These are phyloP conservation scores for Anthophora plumipes DNA, from an alignment of 2,888 invertebrate species.

Conservation along the genomic window DNA sequence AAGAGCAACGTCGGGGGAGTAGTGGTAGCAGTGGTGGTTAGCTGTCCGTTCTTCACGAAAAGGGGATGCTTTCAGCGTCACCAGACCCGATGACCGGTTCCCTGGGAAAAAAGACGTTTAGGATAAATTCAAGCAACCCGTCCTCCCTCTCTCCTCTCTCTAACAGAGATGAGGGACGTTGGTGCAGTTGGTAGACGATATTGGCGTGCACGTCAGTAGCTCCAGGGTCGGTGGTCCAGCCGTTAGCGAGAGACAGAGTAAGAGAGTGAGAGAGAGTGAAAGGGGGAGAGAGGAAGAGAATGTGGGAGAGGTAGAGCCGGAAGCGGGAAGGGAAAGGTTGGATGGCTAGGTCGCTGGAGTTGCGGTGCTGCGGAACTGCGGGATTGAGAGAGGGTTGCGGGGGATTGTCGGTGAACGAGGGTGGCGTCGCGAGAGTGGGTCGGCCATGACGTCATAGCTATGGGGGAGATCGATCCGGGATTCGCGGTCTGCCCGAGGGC, in stretches of 20 bases:
- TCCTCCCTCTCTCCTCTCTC: too few species aligned
- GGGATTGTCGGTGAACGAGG: slow-evolving; percentile 59
- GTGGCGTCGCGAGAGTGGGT: slow-evolving; percentile 72
- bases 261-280: neutral
- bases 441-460: slow-evolving; percentile 73
- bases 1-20: neutral
- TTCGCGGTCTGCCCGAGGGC: slow-evolving; percentile 73
- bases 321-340: slow-evolving; percentile 60
- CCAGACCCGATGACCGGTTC: neutral
- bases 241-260: slow-evolving; percentile 14
- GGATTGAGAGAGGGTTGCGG: slow-evolving; percentile 48
- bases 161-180: slow-evolving; percentile 41
- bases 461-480: slow-evolving; percentile 74
- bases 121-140: slow-evolving; percentile 38
- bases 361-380: slow-evolving; percentile 63
- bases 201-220: slow-evolving; percentile 58
- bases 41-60: neutral
- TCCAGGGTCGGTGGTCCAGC: slow-evolving; percentile 58
- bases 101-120: slow-evolving; percentile 41
- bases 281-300: neutral
- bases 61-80: slow-evolving; percentile 31
- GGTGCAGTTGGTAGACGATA: slow-evolving; percentile 56
- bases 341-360: slow-evolving; percentile 60
- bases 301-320: slow-evolving; percentile 29
- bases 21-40: neutral